A percentile compares a stretch with the other conserved stretches of the same genome.
Evolutionary conservation across 2,797 vertebrate species (phyloP).

Genomic region (Morus bassanus): DNA sequence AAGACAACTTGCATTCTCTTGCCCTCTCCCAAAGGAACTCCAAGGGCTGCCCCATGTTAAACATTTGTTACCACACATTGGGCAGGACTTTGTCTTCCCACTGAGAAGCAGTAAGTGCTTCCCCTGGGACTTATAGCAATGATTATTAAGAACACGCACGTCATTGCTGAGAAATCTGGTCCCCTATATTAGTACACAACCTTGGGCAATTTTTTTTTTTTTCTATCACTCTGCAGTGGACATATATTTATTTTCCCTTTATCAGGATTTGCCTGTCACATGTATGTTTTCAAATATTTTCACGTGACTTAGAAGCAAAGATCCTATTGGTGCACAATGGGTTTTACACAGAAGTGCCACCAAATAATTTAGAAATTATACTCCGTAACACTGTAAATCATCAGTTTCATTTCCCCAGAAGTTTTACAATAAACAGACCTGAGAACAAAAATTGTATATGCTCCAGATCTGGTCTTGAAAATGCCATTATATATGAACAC

Average conservation of each 20-base stretch:
- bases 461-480: not conserved
- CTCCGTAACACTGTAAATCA: not conserved
- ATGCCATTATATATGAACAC: not conserved
- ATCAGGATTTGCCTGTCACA: not conserved
- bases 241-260: not conserved
- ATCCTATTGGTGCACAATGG: not conserved
- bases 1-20: not conserved
- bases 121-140: not conserved
- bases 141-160: not conserved
- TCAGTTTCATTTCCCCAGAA: not conserved
- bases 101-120: not conserved
- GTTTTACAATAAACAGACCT: not conserved
- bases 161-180: not conserved
- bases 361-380: not conserved
- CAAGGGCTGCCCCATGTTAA: not conserved
- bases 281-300: not conserved
- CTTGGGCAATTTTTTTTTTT: not conserved
- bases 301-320: not conserved
- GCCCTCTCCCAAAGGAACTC: not conserved
- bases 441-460: not conserved
- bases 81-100: not conserved
- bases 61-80: rapidly evolving
- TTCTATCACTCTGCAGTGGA: not conserved
- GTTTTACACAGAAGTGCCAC: not conserved
- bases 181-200: not conserved